Percentiles rank a stretch among this genome's conserved stretches.
Conservation (phyloP, 2,113 vertebrate species). For the Poeciliopsis turrubarensis region DNA sequence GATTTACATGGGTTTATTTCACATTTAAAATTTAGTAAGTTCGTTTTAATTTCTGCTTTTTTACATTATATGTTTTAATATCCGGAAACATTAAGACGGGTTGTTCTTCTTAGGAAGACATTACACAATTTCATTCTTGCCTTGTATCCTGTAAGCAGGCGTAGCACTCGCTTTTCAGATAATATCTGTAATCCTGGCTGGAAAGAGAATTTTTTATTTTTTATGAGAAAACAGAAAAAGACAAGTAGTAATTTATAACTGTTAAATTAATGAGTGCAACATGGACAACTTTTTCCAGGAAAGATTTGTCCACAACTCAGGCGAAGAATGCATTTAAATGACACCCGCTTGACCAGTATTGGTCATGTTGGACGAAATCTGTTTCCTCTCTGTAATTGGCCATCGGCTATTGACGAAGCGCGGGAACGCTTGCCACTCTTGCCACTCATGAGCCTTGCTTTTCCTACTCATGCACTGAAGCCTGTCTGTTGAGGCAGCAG, state of each 20-base stretch:
- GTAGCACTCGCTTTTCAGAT: background rate
- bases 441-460: constrained; percentile 13
- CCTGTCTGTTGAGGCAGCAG: constrained; percentile 59
- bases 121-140: background rate
- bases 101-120: background rate
- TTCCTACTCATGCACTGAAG: constrained; percentile 38
- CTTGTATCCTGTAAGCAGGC: background rate
- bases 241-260: background rate
- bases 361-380: background rate
- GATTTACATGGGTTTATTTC: background rate
- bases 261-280: constrained; percentile 1
- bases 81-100: background rate
- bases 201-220: too few relatives aligned
- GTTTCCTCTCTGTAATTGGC: background rate
- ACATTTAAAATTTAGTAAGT: background rate
- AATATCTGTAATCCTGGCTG: too few relatives aligned
- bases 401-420: background rate
- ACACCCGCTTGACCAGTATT: background rate
- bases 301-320: background rate
- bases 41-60: background rate
- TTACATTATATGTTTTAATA: background rate
- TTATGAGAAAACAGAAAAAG: background rate
- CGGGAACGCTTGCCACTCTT: constrained; percentile 20
- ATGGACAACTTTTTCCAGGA: background rate
- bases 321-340: background rate